phyloP scores from a whole-genome alignment of 2,113 vertebrate genomes.

The Arvicanthis niloticus region DNA sequence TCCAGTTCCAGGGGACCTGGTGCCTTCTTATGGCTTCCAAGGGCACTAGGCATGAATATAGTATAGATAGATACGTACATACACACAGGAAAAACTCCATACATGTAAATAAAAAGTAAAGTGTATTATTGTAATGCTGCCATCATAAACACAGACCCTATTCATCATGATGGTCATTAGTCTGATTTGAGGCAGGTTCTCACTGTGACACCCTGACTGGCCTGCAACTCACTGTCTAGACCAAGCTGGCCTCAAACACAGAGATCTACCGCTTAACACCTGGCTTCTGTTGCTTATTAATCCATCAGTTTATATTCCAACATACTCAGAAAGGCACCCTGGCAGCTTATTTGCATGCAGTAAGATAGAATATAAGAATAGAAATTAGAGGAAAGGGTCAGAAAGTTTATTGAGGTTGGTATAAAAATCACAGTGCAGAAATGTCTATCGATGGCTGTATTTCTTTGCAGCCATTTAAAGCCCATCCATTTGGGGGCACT shows the following conservation, averaged over 20 bases:
- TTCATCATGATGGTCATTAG: neutral
- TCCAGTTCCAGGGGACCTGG: neutral
- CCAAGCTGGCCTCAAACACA: neutral
- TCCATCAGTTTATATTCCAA: neutral
- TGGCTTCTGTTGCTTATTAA: neutral
- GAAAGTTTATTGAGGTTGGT: neutral
- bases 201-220: neutral
- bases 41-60: neutral
- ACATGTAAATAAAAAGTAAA: neutral
- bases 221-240: neutral
- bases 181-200: neutral
- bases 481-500: neutral
- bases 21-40: neutral
- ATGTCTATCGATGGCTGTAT: neutral
- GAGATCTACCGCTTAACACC: neutral
- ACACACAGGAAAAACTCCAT: neutral
- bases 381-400: neutral
- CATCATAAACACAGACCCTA: neutral
- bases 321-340: neutral
- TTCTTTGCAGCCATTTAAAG: conserved; percentile 9
- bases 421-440: neutral
- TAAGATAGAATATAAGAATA: neutral
- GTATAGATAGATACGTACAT: neutral
- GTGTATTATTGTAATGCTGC: neutral
- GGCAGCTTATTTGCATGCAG: neutral